Evolutionary conservation across 2,888 invertebrate genomes (phyloP).

Genomic region (Atethmia centrago): DNA sequence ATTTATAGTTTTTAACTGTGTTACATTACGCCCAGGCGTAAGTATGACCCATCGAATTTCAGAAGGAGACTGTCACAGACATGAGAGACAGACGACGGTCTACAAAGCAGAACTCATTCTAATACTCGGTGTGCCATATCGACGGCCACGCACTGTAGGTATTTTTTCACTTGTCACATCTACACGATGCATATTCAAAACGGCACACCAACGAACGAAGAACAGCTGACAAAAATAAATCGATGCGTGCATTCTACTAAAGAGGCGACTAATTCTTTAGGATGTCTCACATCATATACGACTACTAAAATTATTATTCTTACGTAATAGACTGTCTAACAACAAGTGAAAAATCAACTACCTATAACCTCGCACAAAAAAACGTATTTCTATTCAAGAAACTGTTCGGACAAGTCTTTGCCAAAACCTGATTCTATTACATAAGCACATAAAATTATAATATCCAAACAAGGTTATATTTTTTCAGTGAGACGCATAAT

Average conservation of each 20-base stretch:
- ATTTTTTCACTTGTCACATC: constrained; percentile 70
- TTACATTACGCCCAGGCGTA: background rate
- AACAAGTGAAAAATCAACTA: background rate
- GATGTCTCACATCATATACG: no score
- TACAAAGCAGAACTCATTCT: background rate
- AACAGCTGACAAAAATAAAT: constrained; percentile 86
- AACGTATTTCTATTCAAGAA: background rate
- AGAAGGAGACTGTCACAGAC: background rate
- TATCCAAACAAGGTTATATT: constrained; percentile 45
- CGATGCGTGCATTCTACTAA: constrained; percentile 89
- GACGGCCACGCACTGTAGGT: no score
- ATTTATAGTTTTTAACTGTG: background rate
- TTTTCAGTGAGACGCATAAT: constrained; percentile 34
- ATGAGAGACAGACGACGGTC: background rate
- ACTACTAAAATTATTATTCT: no score
- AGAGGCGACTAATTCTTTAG: constrained; percentile 83
- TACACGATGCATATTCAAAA: constrained; percentile 67
- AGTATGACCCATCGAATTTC: constrained; percentile 9
- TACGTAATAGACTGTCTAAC: background rate
- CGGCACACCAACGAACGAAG: constrained; percentile 78
- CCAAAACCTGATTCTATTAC: constrained; percentile 47
- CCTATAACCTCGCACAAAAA: background rate
- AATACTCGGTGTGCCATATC: background rate
- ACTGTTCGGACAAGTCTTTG: constrained; percentile 2
- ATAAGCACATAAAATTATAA: constrained; percentile 40